Percentiles rank a stretch among this genome's conserved stretches.
These are phyloP conservation scores for Neoitamus cyanurus DNA, from an alignment of 2,888 invertebrate genomes.

Conservation along the genomic window DNA sequence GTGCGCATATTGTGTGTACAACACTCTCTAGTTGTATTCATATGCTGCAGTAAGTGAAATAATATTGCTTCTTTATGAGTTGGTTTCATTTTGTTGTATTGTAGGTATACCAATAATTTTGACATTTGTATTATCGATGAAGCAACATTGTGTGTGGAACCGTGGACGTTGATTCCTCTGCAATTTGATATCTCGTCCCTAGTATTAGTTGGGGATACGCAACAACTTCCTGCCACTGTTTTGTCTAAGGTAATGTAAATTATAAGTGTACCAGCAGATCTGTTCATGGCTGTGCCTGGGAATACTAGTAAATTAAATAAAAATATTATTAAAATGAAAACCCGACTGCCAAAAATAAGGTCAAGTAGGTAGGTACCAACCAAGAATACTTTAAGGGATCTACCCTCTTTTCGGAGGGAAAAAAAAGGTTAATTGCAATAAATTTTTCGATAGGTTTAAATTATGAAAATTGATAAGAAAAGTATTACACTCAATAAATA, in stretches of 20 bases:
- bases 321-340: no score
- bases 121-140: slow-evolving; percentile 85
- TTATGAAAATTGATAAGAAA: no score
- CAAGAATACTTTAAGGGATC: no score
- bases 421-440: no score
- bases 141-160: slow-evolving; percentile 88
- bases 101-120: slow-evolving; percentile 59
- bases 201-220: slow-evolving; percentile 87
- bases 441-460: no score
- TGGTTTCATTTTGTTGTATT: neutral
- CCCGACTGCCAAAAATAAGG: no score
- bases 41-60: slow-evolving; percentile 57
- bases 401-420: no score
- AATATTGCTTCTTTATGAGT: neutral
- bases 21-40: slow-evolving; percentile 73
- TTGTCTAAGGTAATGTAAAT: slow-evolving; percentile 73
- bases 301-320: no score
- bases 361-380: no score
- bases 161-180: slow-evolving; percentile 83
- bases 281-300: no score
- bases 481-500: no score
- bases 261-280: no score
- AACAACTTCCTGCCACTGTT: slow-evolving; percentile 85
- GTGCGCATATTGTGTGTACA: slow-evolving; percentile 78
- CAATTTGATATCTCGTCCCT: slow-evolving; percentile 79